These are phyloP conservation scores for Cantharis nigra DNA, from an alignment of 2,888 invertebrate genomes.

Conservation along the genomic window DNA sequence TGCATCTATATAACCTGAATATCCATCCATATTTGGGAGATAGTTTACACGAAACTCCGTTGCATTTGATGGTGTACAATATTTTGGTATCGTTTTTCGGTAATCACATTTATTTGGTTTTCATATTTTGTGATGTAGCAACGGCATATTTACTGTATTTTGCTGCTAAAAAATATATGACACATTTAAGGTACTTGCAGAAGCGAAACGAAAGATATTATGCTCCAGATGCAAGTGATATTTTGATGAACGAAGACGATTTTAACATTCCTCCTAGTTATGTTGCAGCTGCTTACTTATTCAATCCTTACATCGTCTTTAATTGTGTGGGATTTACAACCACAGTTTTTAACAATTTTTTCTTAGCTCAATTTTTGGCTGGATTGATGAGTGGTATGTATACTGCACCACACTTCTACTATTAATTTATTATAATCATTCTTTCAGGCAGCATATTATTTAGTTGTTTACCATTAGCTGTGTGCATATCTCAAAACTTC, in stretches of 20 bases:
- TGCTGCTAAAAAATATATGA: slow-evolving; percentile 72
- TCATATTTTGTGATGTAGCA: slow-evolving; percentile 75
- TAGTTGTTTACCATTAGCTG: slow-evolving; percentile 71
- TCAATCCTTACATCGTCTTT: slow-evolving; percentile 86
- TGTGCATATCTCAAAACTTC: slow-evolving; percentile 81
- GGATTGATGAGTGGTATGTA: slow-evolving; percentile 65
- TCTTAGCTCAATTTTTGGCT: slow-evolving; percentile 72
- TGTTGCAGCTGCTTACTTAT: slow-evolving; percentile 79
- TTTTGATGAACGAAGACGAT: slow-evolving; percentile 62
- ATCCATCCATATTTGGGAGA: slow-evolving; percentile 90
- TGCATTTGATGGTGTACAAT: slow-evolving; percentile 70
- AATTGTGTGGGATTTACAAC: slow-evolving; percentile 90
- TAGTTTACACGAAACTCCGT: slow-evolving; percentile 88
- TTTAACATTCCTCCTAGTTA: slow-evolving; percentile 67
- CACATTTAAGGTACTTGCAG: slow-evolving; percentile 62
- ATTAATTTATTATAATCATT: slow-evolving; percentile 2
- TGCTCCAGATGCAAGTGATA: slow-evolving; percentile 62
- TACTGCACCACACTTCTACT: slow-evolving; percentile 6
- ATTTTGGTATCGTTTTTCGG: slow-evolving; percentile 62
- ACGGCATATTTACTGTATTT: slow-evolving; percentile 75
- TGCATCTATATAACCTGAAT: slow-evolving; percentile 72
- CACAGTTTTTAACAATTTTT: slow-evolving; percentile 86
- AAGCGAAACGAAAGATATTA: slow-evolving; percentile 58
- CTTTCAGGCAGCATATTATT: slow-evolving; percentile 61
- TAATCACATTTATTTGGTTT: slow-evolving; percentile 64